Conservation (phyloP, 2,888 invertebrate genomes). For the Lasioglossum villosulum region DNA sequence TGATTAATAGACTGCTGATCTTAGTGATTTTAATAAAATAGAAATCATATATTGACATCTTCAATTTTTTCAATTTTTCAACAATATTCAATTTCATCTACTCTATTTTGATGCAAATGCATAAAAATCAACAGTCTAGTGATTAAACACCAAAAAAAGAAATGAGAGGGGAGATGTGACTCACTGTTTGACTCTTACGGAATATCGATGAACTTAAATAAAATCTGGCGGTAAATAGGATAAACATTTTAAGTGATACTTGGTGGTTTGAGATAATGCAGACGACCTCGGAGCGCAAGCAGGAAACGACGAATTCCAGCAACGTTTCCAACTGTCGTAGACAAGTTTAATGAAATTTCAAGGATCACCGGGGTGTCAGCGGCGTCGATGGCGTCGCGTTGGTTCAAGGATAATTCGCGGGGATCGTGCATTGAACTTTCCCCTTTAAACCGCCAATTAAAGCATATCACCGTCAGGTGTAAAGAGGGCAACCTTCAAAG, state of each 20-base stretch:
- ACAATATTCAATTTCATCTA: too few species aligned
- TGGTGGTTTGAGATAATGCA: not conserved
- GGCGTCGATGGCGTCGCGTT: not conserved
- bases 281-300: not conserved
- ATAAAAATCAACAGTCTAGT: not conserved
- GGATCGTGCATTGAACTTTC: not conserved
- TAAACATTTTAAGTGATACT: not conserved
- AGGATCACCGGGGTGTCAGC: not conserved
- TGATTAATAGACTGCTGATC: too few species aligned
- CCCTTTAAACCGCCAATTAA: conserved; percentile 14
- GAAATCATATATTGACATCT: too few species aligned
- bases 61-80: too few species aligned
- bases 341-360: conserved; percentile 15
- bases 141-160: too few species aligned
- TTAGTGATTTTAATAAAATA: too few species aligned
- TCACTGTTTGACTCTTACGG: not conserved
- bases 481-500: conserved; percentile 28
- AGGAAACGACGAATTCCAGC: not conserved
- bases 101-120: too few species aligned
- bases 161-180: too few species aligned
- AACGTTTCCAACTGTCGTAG: not conserved
- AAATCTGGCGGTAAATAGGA: not conserved
- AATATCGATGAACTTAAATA: not conserved
- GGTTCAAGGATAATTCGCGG: conserved; percentile 17
- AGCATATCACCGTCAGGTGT: not conserved